Conservation (phyloP, 2,797 vertebrate species). For the Geotrypetes seraphini region DNA sequence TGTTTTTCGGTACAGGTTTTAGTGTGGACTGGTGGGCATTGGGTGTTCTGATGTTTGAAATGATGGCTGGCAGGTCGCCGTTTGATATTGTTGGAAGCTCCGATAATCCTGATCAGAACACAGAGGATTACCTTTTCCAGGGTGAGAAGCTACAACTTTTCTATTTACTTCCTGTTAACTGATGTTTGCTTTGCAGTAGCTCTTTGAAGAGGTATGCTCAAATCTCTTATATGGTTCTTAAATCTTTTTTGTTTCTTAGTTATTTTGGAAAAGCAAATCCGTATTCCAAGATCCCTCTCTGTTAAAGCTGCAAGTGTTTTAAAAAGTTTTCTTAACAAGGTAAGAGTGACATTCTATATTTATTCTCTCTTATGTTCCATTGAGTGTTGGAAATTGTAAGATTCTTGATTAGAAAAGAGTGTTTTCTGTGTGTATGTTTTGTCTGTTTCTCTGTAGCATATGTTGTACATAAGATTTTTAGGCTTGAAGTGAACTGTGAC, state of each 20-base stretch:
- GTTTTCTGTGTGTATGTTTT: no score
- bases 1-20: conserved; percentile 85
- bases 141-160: conserved; percentile 61
- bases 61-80: conserved; percentile 95
- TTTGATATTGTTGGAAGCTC: conserved; percentile 96
- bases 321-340: conserved; percentile 98
- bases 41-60: conserved; percentile 96
- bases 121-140: conserved; percentile 98
- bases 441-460: no score
- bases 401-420: no score
- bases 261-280: conserved; percentile 96
- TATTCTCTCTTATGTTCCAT: no score
- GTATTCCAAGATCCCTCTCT: conserved; percentile 92
- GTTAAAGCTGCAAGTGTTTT: conserved; percentile 97
- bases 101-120: conserved; percentile 97
- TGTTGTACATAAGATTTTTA: no score
- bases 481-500: no score
- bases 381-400: no score
- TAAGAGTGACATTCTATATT: conserved; percentile 42
- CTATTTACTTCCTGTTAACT: no score
- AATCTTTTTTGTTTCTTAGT: conserved; percentile 53
- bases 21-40: conserved; percentile 98
- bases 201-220: not conserved
- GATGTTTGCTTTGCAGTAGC: no score
- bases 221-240: not conserved